These are phyloP conservation scores for Bursaphelenchus okinawaensis DNA, from an alignment of 2,888 invertebrate species.

Conservation along the genomic window DNA sequence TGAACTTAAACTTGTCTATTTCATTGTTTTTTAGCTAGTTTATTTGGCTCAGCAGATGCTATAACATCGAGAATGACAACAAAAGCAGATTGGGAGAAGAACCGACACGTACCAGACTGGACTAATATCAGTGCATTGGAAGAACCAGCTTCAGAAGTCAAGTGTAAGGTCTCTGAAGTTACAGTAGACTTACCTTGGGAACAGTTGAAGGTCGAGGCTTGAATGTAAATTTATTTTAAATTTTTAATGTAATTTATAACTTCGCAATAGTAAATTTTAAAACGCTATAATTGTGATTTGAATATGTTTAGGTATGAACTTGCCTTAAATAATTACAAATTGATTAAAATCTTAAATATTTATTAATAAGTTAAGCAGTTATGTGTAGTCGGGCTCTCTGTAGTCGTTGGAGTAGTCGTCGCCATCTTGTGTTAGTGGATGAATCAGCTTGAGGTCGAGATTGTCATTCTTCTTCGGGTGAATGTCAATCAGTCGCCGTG, in stretches of 20 bases:
- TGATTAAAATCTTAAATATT: not conserved
- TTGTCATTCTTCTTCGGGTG: not conserved
- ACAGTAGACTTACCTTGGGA: not conserved
- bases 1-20: too few species aligned
- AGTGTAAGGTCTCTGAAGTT: not conserved
- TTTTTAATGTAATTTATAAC: too few species aligned
- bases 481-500: not conserved
- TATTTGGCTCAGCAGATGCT: constrained; percentile 28
- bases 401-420: not conserved
- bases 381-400: not conserved
- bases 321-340: not conserved
- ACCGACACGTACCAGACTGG: constrained; percentile 24
- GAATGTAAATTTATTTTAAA: not conserved
- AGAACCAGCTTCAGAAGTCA: constrained; percentile 3
- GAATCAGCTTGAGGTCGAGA: not conserved
- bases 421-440: not conserved
- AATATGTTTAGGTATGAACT: too few species aligned
- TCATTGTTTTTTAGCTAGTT: constrained; percentile 17
- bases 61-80: constrained; percentile 21
- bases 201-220: not conserved
- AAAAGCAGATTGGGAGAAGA: constrained; percentile 23
- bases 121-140: constrained; percentile 24
- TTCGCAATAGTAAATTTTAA: too few species aligned
- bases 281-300: too few species aligned
- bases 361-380: not conserved